phyloP scores from a whole-genome alignment of 2,113 vertebrate species.

The Tenrec ecaudatus region DNA sequence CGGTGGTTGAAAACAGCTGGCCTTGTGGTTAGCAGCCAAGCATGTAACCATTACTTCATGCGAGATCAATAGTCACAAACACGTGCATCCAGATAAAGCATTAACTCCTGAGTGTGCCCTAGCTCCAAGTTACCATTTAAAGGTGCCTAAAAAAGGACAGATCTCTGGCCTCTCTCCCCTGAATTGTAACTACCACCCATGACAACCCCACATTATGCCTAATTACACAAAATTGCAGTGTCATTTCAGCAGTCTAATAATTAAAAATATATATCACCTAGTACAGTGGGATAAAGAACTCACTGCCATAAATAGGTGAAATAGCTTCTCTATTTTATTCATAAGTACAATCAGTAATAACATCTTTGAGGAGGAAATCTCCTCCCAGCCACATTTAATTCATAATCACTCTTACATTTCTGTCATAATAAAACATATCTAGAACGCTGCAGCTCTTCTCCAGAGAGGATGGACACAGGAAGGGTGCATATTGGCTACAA shows the following conservation, averaged over 20 bases:
- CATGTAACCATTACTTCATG: too few relatives aligned
- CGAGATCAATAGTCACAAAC: too few relatives aligned
- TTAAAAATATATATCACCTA: constrained; percentile 50
- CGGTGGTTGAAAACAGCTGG: too few relatives aligned
- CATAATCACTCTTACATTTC: neutral
- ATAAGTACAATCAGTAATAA: neutral
- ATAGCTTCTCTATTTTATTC: constrained; percentile 32
- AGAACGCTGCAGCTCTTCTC: neutral
- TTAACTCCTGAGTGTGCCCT: neutral
- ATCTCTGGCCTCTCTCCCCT: neutral
- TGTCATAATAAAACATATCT: neutral
- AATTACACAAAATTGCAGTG: neutral
- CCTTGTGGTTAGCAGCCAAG: too few relatives aligned
- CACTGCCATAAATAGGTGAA: neutral
- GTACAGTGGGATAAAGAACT: neutral
- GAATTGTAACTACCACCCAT: neutral
- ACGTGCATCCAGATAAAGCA: neutral
- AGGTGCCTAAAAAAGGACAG: neutral
- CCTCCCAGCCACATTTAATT: neutral
- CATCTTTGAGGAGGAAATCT: neutral
- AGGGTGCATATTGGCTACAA: neutral
- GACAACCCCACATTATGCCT: neutral
- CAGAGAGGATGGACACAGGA: neutral
- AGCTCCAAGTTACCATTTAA: neutral
- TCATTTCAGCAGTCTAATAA: constrained; percentile 42